These are phyloP conservation scores for Coryphaenoides rupestris DNA, from an alignment of 2,113 vertebrate species.

Conservation along the genomic window DNA sequence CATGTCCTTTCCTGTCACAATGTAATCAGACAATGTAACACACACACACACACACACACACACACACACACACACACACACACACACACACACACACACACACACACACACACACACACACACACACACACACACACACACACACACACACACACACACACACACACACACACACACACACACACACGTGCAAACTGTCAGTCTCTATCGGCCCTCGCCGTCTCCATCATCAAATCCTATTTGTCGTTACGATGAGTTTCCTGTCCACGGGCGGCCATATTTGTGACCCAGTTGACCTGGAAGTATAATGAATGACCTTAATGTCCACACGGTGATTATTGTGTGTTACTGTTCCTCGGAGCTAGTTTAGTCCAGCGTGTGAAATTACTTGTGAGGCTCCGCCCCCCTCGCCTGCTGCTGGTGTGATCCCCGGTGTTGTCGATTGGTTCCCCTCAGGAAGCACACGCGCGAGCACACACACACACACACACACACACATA, in stretches of 20 bases:
- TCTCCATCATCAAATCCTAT: conserved; percentile 70
- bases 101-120: no score
- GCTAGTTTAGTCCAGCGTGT: conserved; percentile 71
- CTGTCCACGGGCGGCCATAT: conserved; percentile 51
- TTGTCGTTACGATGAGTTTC: conserved; percentile 75
- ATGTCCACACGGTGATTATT: conserved; percentile 73
- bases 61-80: no score
- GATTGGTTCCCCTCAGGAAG: conserved; percentile 44
- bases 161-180: no score
- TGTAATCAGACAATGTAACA: no score
- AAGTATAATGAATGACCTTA: conserved; percentile 76
- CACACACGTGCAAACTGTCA: no score
- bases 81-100: no score
- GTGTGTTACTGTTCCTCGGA: conserved; percentile 56
- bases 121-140: no score
- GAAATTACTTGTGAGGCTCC: conserved; percentile 69
- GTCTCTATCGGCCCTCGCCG: conserved; percentile 5
- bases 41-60: no score
- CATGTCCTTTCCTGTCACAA: no score
- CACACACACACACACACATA: conserved; percentile 25
- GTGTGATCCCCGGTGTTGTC: conserved; percentile 35
- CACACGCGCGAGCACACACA: conserved; percentile 43
- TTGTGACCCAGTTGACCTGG: conserved; percentile 57
- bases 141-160: no score
- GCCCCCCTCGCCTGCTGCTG: conserved; percentile 32